Conservation (phyloP, 64 coral and sea anemone genomes). For the Acropora tenuis region DNA sequence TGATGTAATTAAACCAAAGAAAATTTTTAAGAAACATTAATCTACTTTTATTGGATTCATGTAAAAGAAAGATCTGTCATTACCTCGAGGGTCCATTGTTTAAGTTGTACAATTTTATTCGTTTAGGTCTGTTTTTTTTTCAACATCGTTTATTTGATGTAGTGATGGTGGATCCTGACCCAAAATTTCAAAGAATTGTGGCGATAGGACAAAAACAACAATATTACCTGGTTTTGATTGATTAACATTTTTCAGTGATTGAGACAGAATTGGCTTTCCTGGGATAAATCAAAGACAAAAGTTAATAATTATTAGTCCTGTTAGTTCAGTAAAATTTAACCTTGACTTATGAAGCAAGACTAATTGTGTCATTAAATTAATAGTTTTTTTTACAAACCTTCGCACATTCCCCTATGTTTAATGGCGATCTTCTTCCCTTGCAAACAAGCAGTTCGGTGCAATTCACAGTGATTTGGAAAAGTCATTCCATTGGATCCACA, state of each 20-base stretch:
- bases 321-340: neutral
- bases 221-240: conserved; percentile 60
- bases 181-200: too few species aligned
- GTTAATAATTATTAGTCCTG: too few species aligned
- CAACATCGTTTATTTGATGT: too few species aligned
- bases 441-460: conserved; percentile 61
- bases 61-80: too few species aligned
- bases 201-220: too few species aligned
- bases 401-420: conserved; percentile 36
- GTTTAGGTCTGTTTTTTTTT: too few species aligned
- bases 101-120: too few species aligned
- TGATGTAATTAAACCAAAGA: too few species aligned
- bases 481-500: conserved; percentile 67
- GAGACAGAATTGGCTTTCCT: conserved; percentile 18
- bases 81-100: too few species aligned
- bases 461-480: conserved; percentile 62
- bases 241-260: conserved; percentile 12
- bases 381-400: neutral
- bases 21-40: too few species aligned
- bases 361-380: neutral
- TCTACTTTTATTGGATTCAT: too few species aligned
- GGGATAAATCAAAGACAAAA: neutral
- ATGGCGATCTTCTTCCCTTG: conserved; percentile 45
- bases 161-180: too few species aligned
- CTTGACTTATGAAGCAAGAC: neutral